A percentile compares a stretch with the other conserved stretches of the same genome.
These are phyloP conservation scores for Halictus rubicundus DNA, from an alignment of 1,140 invertebrate genomes.

Conservation along the genomic window DNA sequence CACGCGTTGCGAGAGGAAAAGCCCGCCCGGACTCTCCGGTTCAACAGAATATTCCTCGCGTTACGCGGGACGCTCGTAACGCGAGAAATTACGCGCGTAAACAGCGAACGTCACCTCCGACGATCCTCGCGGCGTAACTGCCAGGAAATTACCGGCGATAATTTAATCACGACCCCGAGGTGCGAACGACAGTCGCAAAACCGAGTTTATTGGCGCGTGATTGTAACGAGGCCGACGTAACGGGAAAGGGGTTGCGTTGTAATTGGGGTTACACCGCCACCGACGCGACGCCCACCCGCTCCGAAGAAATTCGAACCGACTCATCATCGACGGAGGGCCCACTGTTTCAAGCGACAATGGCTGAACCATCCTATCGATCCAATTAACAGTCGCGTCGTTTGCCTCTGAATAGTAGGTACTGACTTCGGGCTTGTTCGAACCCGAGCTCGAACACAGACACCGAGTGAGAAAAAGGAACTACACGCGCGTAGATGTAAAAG, in stretches of 20 bases:
- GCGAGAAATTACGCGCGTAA: conserved; percentile 53
- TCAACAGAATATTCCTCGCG: conserved; percentile 38
- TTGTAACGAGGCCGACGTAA: neutral
- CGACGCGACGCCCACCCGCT: neutral
- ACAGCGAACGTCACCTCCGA: conserved; percentile 45
- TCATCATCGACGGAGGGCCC: neutral
- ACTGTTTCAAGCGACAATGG: neutral
- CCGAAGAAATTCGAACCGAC: neutral
- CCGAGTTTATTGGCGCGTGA: neutral
- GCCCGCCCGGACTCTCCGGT: conserved; percentile 11
- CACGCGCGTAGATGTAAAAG: too few species aligned
- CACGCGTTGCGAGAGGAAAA: neutral
- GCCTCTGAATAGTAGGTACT: too few species aligned
- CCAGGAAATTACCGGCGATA: conserved; percentile 53
- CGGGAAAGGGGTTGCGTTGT: neutral
- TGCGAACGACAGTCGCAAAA: conserved; percentile 24
- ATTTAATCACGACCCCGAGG: conserved; percentile 50
- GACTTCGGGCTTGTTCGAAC: too few species aligned
- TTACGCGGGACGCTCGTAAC: conserved; percentile 40
- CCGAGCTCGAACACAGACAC: too few species aligned
- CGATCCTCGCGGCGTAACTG: conserved; percentile 42
- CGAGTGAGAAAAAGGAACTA: too few species aligned
- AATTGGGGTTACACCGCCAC: neutral
- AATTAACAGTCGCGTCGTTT: neutral
- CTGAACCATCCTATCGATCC: neutral